These are phyloP conservation scores for Hermaeophaga mercurialis DNA, from an alignment of 2,888 invertebrate species.

Conservation along the genomic window DNA sequence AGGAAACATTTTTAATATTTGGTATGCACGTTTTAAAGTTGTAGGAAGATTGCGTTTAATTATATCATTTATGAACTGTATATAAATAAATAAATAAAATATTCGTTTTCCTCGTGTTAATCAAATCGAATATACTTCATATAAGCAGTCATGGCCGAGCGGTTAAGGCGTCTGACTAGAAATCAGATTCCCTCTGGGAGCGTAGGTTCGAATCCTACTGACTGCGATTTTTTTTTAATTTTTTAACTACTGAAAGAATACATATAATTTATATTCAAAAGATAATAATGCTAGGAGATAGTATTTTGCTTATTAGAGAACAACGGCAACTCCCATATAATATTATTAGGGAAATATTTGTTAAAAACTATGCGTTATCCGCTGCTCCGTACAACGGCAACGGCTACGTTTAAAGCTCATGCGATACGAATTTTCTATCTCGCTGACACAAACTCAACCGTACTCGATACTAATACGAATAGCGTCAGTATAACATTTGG, in stretches of 20 bases:
- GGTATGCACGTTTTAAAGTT: too few species aligned
- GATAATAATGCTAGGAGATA: too few species aligned
- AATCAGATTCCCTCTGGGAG: slow-evolving; percentile 90
- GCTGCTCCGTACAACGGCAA: too few species aligned
- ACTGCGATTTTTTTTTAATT: slow-evolving; percentile 63
- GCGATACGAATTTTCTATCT: slow-evolving; percentile 2
- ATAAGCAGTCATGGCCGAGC: slow-evolving; percentile 80
- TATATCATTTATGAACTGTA: too few species aligned
- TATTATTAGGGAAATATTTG: too few species aligned
- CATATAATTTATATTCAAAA: background rate
- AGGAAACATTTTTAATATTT: too few species aligned
- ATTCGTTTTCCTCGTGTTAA: too few species aligned
- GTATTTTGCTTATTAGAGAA: too few species aligned
- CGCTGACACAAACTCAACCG: slow-evolving; percentile 15
- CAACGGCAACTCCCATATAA: too few species aligned
- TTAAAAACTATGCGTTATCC: too few species aligned
- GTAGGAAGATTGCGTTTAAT: too few species aligned
- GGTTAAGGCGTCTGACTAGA: slow-evolving; percentile 90
- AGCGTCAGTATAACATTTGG: slow-evolving; percentile 43
- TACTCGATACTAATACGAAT: slow-evolving; percentile 38
- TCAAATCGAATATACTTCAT: background rate
- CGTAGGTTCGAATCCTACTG: slow-evolving; percentile 90
- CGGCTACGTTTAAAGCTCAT: background rate
- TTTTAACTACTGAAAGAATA: background rate
- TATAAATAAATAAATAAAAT: too few species aligned